phyloP scores from a whole-genome alignment of 1,140 invertebrate species.

The Cyclina sinensis region DNA sequence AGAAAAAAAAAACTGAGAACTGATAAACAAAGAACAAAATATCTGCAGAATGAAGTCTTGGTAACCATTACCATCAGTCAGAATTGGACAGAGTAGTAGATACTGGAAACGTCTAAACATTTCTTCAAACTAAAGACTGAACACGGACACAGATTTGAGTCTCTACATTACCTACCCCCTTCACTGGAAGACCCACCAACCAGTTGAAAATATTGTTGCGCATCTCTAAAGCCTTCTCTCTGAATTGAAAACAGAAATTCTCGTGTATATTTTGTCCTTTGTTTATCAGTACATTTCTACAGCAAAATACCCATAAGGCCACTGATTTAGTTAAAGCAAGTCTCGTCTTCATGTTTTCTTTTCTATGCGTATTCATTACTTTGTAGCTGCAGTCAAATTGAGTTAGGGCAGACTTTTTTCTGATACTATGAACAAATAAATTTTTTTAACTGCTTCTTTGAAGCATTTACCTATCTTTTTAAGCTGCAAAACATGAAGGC shows the following conservation, averaged over 20 bases:
- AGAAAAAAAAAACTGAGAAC: not conserved
- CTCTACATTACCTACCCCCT: conserved; percentile 65
- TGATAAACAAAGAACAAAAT: conserved; percentile 35
- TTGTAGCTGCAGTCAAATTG: no score
- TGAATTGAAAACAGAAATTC: conserved; percentile 60
- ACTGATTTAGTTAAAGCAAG: not conserved
- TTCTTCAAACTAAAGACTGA: conserved; percentile 31
- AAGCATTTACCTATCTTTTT: no score
- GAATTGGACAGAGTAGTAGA: not conserved
- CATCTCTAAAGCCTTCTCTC: conserved; percentile 64
- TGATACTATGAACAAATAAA: no score
- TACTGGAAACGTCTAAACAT: conserved; percentile 3
- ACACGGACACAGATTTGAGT: conserved; percentile 5
- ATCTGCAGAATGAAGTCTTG: not conserved
- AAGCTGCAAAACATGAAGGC: no score
- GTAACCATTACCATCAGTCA: no score
- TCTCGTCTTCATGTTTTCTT: not conserved
- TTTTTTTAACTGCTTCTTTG: no score
- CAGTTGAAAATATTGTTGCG: conserved; percentile 67
- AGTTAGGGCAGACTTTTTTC: no score
- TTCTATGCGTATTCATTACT: no score
- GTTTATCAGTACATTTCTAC: conserved; percentile 15
- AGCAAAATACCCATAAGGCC: not conserved
- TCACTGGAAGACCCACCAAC: conserved; percentile 65
- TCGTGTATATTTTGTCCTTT: conserved; percentile 43